Percentiles rank a stretch among this genome's conserved stretches.
phyloP scores from a whole-genome alignment of 2,797 vertebrate genomes.

The Clarias fuscus region DNA sequence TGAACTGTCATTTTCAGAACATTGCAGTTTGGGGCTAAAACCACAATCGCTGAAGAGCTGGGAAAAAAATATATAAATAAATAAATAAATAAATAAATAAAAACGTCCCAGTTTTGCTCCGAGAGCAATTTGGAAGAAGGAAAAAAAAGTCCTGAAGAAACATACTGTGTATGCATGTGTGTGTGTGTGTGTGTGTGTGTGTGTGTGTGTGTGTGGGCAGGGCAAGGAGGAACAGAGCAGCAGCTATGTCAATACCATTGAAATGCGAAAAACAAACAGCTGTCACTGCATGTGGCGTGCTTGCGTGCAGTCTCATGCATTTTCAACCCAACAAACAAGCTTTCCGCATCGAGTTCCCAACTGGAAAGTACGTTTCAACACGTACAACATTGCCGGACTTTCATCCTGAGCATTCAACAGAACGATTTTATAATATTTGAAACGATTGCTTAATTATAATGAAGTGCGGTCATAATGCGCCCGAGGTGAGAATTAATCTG shows the following conservation, averaged over 20 bases:
- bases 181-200: slow-evolving; percentile 43
- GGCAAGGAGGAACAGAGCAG: slow-evolving; percentile 72
- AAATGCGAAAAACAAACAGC: slow-evolving; percentile 76
- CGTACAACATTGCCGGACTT: background rate
- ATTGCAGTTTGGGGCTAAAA: background rate
- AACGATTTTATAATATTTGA: too few relatives aligned
- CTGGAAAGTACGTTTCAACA: background rate
- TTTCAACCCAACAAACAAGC: slow-evolving; percentile 3
- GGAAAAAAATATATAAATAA: too few relatives aligned
- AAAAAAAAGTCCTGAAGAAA: background rate
- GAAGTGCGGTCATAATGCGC: background rate
- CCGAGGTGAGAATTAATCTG: background rate
- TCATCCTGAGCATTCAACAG: background rate
- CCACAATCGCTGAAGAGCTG: background rate
- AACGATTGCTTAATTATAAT: too few relatives aligned
- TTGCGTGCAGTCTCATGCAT: slow-evolving; percentile 10
- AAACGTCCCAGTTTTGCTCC: background rate
- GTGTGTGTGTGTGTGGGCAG: slow-evolving; percentile 59
- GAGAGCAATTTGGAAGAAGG: background rate
- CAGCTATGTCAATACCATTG: slow-evolving; percentile 75
- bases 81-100: too few relatives aligned
- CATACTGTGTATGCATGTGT: background rate
- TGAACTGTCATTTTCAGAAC: background rate
- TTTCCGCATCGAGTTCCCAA: background rate
- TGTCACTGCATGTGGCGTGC: slow-evolving; percentile 61